Percentiles rank a stretch among this genome's conserved stretches.
phyloP scores from a whole-genome alignment of 2,888 invertebrate genomes.

The Pinctada fucata region DNA sequence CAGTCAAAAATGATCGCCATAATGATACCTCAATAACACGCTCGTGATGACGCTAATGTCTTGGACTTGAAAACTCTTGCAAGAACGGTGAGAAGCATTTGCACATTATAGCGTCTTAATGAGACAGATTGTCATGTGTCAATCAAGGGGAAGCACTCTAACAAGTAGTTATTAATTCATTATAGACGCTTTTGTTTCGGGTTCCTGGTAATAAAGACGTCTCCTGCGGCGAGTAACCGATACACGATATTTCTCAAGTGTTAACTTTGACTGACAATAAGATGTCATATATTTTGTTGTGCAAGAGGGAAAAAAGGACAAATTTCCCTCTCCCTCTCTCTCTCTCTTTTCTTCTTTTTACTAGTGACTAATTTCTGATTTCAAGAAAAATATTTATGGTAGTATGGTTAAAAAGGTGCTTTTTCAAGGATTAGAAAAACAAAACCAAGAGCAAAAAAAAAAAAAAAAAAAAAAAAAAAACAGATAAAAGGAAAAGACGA shows the following conservation, averaged over 20 bases:
- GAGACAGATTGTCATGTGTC: conserved; percentile 23
- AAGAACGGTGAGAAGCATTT: conserved; percentile 15
- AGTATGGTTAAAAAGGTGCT: too few relatives aligned
- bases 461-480: too few relatives aligned
- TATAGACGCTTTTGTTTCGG: not conserved
- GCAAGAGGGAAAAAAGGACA: too few relatives aligned
- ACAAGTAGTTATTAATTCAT: conserved; percentile 1
- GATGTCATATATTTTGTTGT: too few relatives aligned
- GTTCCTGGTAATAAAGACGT: not conserved
- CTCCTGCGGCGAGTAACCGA: too few relatives aligned
- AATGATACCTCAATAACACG: not conserved
- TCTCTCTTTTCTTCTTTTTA: not conserved
- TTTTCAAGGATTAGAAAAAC: too few relatives aligned
- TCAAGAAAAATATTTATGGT: too few relatives aligned
- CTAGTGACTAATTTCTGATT: not conserved
- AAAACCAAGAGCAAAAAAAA: too few relatives aligned
- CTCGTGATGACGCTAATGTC: conserved; percentile 25
- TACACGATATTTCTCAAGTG: too few relatives aligned
- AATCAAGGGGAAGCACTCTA: conserved; percentile 7
- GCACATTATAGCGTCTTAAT: conserved; percentile 16
- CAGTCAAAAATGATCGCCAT: too few relatives aligned
- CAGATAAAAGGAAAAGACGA: too few relatives aligned
- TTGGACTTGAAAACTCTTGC: conserved; percentile 19
- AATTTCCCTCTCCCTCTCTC: not conserved
- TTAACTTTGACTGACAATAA: too few relatives aligned